Evolutionary conservation across 1,140 invertebrate species (phyloP).

Genomic region (Anthonomus grandis): DNA sequence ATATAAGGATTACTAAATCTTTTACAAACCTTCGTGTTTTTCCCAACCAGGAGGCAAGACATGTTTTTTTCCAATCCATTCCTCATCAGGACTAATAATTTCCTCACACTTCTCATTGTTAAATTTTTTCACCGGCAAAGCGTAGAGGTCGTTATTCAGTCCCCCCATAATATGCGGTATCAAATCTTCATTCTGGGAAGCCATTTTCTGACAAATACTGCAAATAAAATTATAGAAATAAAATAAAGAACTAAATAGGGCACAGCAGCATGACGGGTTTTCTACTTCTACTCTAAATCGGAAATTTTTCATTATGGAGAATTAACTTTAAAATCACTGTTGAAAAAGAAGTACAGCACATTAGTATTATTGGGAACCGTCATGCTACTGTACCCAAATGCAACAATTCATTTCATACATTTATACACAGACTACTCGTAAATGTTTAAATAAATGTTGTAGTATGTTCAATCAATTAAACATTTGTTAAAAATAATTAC

Average conservation of each 20-base stretch:
- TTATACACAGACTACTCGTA: too few species aligned
- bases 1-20: too few species aligned
- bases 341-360: slow-evolving; percentile 17
- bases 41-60: slow-evolving; percentile 83
- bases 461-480: not conserved
- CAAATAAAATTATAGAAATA: slow-evolving; percentile 35
- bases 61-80: slow-evolving; percentile 51
- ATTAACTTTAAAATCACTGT: not conserved
- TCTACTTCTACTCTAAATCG: too few species aligned
- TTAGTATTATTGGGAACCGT: slow-evolving; percentile 10
- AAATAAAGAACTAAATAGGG: slow-evolving; percentile 1
- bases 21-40: slow-evolving; percentile 83
- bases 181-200: slow-evolving; percentile 49
- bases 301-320: not conserved
- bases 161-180: slow-evolving; percentile 66
- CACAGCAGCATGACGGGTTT: slow-evolving; percentile 29
- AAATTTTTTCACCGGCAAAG: slow-evolving; percentile 66
- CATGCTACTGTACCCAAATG: slow-evolving; percentile 24
- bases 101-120: slow-evolving; percentile 45
- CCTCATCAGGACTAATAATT: slow-evolving; percentile 48
- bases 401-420: too few species aligned
- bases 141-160: slow-evolving; percentile 71
- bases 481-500: slow-evolving; percentile 18
- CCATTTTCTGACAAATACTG: slow-evolving; percentile 57
- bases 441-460: too few species aligned